These are phyloP conservation scores for Hylomyscus alleni DNA, from an alignment of 2,797 vertebrate genomes.

Conservation along the genomic window DNA sequence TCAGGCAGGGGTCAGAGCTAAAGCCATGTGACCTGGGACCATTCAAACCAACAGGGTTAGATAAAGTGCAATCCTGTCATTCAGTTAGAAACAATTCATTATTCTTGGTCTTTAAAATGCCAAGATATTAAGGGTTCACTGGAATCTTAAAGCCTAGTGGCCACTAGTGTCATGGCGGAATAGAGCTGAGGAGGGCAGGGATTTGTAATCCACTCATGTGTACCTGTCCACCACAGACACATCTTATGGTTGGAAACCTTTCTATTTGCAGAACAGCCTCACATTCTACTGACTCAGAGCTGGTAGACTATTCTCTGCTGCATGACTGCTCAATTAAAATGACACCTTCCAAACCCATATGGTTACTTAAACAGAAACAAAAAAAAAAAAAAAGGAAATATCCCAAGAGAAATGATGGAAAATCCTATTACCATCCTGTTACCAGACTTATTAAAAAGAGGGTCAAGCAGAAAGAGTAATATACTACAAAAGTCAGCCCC, in stretches of 20 bases:
- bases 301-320: conserved; percentile 79
- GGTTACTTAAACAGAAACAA: conserved; percentile 82
- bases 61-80: conserved; percentile 77
- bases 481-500: conserved; percentile 61
- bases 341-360: conserved; percentile 84
- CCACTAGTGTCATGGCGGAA: conserved; percentile 77
- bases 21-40: neutral
- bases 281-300: conserved; percentile 54
- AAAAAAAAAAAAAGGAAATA: conserved; percentile 21
- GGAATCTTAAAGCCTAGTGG: conserved; percentile 75
- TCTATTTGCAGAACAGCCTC: conserved; percentile 45
- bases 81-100: conserved; percentile 78
- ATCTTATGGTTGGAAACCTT: conserved; percentile 70
- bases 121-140: conserved; percentile 69
- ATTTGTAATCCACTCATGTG: neutral
- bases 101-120: conserved; percentile 79
- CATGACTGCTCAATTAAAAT: conserved; percentile 84
- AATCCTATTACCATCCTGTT: conserved; percentile 62
- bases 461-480: conserved; percentile 71
- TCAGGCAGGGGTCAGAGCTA: neutral
- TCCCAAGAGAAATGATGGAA: conserved; percentile 71
- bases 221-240: neutral
- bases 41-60: conserved; percentile 71
- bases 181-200: conserved; percentile 35
- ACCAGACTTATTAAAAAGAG: conserved; percentile 77